Conservation (phyloP, 2,797 vertebrate species). For the Geotrypetes seraphini region DNA sequence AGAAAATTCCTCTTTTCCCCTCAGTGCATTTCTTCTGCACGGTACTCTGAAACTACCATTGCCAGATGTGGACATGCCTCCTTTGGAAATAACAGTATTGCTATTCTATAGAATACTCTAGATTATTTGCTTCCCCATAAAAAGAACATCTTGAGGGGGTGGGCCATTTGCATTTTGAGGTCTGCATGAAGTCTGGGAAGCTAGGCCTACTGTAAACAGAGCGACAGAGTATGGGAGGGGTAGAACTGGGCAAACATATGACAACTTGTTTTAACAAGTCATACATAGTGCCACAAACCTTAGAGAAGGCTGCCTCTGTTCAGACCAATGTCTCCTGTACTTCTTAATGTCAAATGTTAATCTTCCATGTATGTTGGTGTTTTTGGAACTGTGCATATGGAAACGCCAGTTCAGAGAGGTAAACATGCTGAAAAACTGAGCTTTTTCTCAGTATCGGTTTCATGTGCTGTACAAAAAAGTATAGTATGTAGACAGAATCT, state of each 20-base stretch:
- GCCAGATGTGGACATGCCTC: slow-evolving; percentile 56
- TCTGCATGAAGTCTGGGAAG: slow-evolving; percentile 43
- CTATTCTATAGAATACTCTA: slow-evolving; percentile 35
- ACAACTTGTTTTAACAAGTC: slow-evolving; percentile 44
- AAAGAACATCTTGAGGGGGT: slow-evolving; percentile 37
- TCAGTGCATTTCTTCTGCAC: slow-evolving; percentile 19
- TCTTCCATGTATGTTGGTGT: no score
- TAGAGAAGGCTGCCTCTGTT: slow-evolving; percentile 11
- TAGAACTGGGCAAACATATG: slow-evolving; percentile 12
- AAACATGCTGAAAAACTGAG: no score
- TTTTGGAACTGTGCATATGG: no score
- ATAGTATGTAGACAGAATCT: no score
- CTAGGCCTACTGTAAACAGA: slow-evolving; percentile 45
- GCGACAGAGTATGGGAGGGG: slow-evolving; percentile 20
- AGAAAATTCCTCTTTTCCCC: slow-evolving; percentile 23
- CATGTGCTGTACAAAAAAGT: no score
- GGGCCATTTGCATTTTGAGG: slow-evolving; percentile 48
- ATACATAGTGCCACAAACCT: slow-evolving; percentile 10
- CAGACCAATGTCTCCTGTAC: no score
- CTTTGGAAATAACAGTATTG: slow-evolving; percentile 51
- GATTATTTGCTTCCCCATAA: slow-evolving; percentile 40
- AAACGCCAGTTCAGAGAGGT: no score
- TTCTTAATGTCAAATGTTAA: no score
- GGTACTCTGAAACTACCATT: slow-evolving; percentile 25
- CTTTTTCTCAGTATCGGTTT: no score